Conservation (phyloP, 2,888 invertebrate genomes). For the Drosophila buzzatii region DNA sequence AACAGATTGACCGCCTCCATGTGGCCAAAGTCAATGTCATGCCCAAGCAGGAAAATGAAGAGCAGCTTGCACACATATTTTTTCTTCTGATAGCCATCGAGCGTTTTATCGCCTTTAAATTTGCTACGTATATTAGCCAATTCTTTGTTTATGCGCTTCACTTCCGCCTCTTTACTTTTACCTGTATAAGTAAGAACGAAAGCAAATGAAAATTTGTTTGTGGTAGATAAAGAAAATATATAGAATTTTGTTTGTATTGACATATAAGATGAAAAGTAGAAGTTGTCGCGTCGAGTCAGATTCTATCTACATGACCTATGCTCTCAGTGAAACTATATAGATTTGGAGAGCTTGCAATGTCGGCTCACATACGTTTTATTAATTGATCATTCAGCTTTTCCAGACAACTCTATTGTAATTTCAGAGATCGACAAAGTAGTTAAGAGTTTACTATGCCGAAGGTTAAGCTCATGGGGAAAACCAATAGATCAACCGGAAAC, state of each 20-base stretch:
- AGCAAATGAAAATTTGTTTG: background rate
- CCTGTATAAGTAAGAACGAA: slow-evolving; percentile 86
- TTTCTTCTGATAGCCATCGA: slow-evolving; percentile 99
- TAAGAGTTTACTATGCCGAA: background rate
- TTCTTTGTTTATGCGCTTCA: slow-evolving; percentile 99
- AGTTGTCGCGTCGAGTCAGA: no score
- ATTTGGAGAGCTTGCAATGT: background rate
- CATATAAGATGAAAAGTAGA: background rate
- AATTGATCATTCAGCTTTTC: background rate
- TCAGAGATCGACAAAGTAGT: background rate
- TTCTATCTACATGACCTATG: background rate
- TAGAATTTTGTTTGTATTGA: background rate
- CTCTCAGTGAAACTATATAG: background rate
- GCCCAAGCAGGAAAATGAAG: slow-evolving; percentile 99
- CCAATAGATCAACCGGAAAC: slow-evolving; percentile 37
- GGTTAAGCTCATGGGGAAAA: slow-evolving; percentile 10
- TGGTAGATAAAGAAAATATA: background rate
- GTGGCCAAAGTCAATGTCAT: slow-evolving; percentile 99
- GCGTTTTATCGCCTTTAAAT: slow-evolving; percentile 99
- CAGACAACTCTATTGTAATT: background rate
- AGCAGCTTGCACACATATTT: slow-evolving; percentile 99
- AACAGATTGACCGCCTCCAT: slow-evolving; percentile 99
- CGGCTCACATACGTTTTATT: background rate
- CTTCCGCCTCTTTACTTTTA: slow-evolving; percentile 99
- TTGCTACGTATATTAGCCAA: slow-evolving; percentile 99